These are phyloP conservation scores for Notospermus geniculatus DNA, from an alignment of 1,140 invertebrate species.

Conservation along the genomic window DNA sequence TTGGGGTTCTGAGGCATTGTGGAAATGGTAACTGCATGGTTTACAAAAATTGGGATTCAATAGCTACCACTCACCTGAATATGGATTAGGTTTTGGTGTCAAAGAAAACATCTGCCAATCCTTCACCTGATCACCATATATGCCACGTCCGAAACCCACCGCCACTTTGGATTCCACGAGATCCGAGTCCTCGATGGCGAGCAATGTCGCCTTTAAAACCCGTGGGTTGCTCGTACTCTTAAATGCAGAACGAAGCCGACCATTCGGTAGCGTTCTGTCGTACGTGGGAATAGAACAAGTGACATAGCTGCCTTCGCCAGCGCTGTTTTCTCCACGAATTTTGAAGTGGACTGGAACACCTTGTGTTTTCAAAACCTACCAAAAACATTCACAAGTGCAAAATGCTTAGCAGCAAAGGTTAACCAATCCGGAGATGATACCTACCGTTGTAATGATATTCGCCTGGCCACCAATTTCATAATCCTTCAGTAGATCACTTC, in stretches of 20 bases:
- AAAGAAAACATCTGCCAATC: too few relatives aligned
- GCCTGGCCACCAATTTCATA: conserved; percentile 28
- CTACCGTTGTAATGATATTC: conserved; percentile 20
- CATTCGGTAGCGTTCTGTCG: conserved; percentile 32
- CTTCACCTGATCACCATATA: conserved; percentile 23
- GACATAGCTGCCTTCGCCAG: conserved; percentile 14
- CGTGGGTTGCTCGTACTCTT: conserved; percentile 27
- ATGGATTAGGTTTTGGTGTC: too few relatives aligned
- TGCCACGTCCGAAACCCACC: conserved; percentile 25
- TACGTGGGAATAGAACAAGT: conserved; percentile 30
- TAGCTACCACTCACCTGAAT: too few relatives aligned
- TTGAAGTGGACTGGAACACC: conserved; percentile 31
- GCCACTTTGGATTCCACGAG: conserved; percentile 15
- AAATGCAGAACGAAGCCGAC: conserved; percentile 28
- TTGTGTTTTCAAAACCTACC: too few relatives aligned
- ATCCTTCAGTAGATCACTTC: conserved; percentile 23
- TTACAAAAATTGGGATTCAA: too few relatives aligned
- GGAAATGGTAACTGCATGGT: too few relatives aligned
- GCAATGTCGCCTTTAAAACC: conserved; percentile 20
- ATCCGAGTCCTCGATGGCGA: conserved; percentile 31
- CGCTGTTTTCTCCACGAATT: conserved; percentile 27
- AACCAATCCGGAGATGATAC: background rate
- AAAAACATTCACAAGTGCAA: too few relatives aligned
- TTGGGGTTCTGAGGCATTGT: too few relatives aligned
- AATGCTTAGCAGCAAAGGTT: too few relatives aligned